phyloP scores from a whole-genome alignment of 1,140 invertebrate genomes.

The Drosophila takahashii region DNA sequence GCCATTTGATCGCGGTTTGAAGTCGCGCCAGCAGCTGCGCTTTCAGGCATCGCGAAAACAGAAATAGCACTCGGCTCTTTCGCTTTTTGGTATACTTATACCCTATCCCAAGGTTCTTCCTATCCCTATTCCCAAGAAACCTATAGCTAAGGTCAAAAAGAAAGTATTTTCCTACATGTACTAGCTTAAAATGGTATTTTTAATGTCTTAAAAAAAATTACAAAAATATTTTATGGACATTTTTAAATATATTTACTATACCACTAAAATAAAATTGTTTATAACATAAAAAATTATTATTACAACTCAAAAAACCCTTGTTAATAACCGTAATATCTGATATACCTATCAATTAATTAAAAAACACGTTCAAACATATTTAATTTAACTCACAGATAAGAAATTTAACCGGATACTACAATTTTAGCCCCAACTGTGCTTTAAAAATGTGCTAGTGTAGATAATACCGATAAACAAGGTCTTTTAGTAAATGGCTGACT shows the following conservation, averaged over 20 bases:
- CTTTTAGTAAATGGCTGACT: slow-evolving; percentile 23
- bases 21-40: slow-evolving; percentile 34
- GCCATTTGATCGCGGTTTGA: slow-evolving; percentile 48
- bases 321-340: background rate
- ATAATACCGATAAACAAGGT: slow-evolving; percentile 35
- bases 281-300: too few relatives aligned
- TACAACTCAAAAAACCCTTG: too few relatives aligned
- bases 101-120: background rate
- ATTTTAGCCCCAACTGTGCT: slow-evolving; percentile 7
- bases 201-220: too few relatives aligned
- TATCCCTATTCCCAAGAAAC: background rate
- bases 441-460: slow-evolving; percentile 28
- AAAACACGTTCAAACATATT: background rate
- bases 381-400: background rate
- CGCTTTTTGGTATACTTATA: slow-evolving; percentile 2
- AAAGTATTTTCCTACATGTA: background rate
- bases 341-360: background rate
- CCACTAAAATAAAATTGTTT: too few relatives aligned
- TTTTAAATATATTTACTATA: background rate
- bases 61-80: slow-evolving; percentile 1
- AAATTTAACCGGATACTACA: slow-evolving; percentile 2
- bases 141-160: background rate
- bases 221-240: background rate
- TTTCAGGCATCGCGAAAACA: slow-evolving; percentile 25
- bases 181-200: background rate